Percentiles rank a stretch among this genome's conserved stretches.
These are phyloP conservation scores for Torymus tubicola DNA, from an alignment of 2,888 invertebrate genomes.

Conservation along the genomic window DNA sequence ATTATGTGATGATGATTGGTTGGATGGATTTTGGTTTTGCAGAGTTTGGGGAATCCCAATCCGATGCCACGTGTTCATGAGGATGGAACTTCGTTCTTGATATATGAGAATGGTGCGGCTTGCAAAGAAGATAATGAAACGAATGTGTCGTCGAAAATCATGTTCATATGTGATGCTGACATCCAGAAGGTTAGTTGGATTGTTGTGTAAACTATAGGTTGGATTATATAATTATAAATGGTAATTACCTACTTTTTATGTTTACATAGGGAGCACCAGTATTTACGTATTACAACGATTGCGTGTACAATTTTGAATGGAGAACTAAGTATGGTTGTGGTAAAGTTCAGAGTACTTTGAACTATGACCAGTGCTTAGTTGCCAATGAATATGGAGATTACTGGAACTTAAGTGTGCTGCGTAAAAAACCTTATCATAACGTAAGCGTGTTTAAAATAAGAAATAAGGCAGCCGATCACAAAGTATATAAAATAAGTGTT, in stretches of 20 bases:
- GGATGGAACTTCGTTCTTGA: not conserved
- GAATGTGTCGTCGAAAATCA: constrained; percentile 1
- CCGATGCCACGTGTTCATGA: not conserved
- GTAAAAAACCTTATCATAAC: too few relatives aligned
- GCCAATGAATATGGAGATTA: constrained; percentile 9
- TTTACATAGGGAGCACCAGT: constrained; percentile 63
- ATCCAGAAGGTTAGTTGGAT: not conserved
- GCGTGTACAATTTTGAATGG: constrained; percentile 69
- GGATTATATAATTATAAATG: not conserved
- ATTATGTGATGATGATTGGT: too few relatives aligned
- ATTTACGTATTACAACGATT: constrained; percentile 65
- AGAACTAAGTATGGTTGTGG: constrained; percentile 66
- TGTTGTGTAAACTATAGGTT: not conserved
- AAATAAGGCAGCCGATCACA: not conserved
- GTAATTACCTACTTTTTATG: not conserved
- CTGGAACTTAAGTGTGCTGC: constrained; percentile 11
- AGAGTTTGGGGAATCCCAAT: constrained; percentile 31
- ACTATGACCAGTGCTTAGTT: constrained; percentile 12
- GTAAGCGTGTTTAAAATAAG: not conserved
- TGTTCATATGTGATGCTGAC: constrained; percentile 8
- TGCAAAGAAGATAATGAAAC: constrained; percentile 13
- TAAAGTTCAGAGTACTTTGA: constrained; percentile 57
- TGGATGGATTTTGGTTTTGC: not conserved
- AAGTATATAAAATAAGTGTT: constrained; percentile 3
- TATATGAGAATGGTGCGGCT: constrained; percentile 11